Base-by-base conservation (phyloP, 2,113 vertebrate species). In the Labeo rohita region DNA sequence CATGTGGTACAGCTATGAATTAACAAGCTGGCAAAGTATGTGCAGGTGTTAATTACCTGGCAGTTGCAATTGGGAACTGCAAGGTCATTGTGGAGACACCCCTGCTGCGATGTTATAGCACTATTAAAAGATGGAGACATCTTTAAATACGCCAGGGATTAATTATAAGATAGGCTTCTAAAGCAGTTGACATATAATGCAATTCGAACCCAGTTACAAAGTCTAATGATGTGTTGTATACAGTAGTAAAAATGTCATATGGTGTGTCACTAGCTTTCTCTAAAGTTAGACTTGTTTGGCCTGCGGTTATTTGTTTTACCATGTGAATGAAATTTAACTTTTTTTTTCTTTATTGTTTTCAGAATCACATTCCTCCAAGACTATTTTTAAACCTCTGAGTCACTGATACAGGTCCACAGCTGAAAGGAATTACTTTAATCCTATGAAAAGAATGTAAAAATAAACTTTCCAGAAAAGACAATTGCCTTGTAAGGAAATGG, bases 401-500 rank as follows among this genome's bases (percentile, higher is more conserved):
- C 84, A 85, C 59, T 63, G 87, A 89, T 86, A 86, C 65, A 81
- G 89, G 86, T 92, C 89, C 72, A 90, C 87, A 89, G 83, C 89
- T 90, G 80, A 92, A 88, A 89, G 83, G 86, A 92, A 88, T 89
- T 88, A 85, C 84, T 90, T 90, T 92, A 93, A 92, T 91, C 87
- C 90, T 65, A 34, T 72, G 89, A 82, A 89, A 94, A 92, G 84
- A 92, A 92, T 91, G 84, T 47, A 7, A 89, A 91, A 88, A 87
- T 90, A 90, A 91, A 90, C 86, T 87, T 91, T 92, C 88, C 90
- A 88, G 88, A 75, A 84, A 88, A 88, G 39, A 86, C 43, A 61
- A 86, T 90, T 92, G 85, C 93, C 92, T 90, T 93, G 88, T 93
- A 92, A 90, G 92, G 93, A 77, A 76, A 85, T 75, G 92, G 91